Percentiles rank a stretch among this genome's conserved stretches.
phyloP scores from a whole-genome alignment of 1,140 invertebrate genomes.

The Probaryconus sp. region DNA sequence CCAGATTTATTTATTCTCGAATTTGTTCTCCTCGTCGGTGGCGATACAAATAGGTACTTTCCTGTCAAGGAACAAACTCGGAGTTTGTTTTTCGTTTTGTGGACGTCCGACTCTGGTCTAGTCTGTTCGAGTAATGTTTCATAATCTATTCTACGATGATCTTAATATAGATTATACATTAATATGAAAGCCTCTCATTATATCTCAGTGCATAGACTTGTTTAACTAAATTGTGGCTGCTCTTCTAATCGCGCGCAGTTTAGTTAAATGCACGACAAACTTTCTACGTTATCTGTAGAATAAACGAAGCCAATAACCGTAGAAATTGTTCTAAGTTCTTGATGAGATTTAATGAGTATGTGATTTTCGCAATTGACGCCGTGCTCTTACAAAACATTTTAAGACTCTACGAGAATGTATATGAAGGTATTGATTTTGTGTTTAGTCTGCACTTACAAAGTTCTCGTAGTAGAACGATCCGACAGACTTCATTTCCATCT shows the following conservation, averaged over 20 bases:
- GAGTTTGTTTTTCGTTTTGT: constrained; percentile 13
- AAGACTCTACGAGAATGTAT: constrained; percentile 29
- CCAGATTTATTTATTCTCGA: neutral
- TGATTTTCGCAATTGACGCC: neutral
- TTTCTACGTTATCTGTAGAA: no score
- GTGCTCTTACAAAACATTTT: neutral
- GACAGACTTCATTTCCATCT: constrained; percentile 96
- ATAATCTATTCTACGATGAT: no score
- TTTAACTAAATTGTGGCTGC: no score
- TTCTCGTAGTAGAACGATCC: constrained; percentile 95
- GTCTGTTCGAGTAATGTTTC: constrained; percentile 15
- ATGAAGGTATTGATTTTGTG: constrained; percentile 66
- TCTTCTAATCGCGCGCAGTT: no score
- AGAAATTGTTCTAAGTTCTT: constrained; percentile 1
- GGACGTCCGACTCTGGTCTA: constrained; percentile 13
- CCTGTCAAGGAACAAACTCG: constrained; percentile 26
- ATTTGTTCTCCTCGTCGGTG: constrained; percentile 12
- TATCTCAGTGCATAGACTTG: no score
- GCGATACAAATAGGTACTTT: constrained; percentile 2
- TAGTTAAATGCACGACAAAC: no score
- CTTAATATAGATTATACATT: no score
- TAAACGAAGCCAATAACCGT: no score
- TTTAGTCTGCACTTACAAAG: constrained; percentile 88
- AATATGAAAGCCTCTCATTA: no score
- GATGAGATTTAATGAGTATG: constrained; percentile 29